These are phyloP conservation scores for Recurvirostra avosetta DNA, from an alignment of 2,113 vertebrate species.

Conservation along the genomic window DNA sequence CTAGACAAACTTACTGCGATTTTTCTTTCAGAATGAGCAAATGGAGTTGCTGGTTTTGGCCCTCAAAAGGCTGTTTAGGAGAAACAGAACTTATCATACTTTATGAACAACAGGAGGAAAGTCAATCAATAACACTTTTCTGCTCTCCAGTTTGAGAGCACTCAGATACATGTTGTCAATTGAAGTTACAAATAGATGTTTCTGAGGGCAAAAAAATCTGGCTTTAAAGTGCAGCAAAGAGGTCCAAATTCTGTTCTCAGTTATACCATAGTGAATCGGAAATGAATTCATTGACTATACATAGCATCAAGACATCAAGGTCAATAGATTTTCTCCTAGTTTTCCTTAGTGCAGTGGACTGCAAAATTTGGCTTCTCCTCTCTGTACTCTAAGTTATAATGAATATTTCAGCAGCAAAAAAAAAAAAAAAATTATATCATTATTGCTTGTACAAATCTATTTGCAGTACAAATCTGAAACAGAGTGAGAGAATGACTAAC, in stretches of 20 bases:
- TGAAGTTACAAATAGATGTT: not conserved
- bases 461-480: not conserved
- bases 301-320: not conserved
- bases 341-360: not conserved
- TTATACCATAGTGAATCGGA: not conserved
- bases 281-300: not conserved
- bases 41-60: not conserved
- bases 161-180: not conserved
- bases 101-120: not conserved
- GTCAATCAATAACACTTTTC: not conserved
- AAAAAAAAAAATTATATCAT: not conserved
- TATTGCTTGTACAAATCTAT: not conserved
- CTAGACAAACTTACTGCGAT: not conserved
- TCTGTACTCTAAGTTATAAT: not conserved
- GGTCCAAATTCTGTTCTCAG: not conserved
- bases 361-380: not conserved
- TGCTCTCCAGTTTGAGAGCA: not conserved
- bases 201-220: not conserved
- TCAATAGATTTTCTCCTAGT: not conserved
- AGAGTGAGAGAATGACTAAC: not conserved
- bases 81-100: not conserved
- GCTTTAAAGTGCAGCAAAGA: not conserved
- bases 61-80: not conserved
- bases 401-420: not conserved
- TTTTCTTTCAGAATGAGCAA: not conserved